Conservation (phyloP, 2,113 vertebrate species). For the Origma solitaria region DNA sequence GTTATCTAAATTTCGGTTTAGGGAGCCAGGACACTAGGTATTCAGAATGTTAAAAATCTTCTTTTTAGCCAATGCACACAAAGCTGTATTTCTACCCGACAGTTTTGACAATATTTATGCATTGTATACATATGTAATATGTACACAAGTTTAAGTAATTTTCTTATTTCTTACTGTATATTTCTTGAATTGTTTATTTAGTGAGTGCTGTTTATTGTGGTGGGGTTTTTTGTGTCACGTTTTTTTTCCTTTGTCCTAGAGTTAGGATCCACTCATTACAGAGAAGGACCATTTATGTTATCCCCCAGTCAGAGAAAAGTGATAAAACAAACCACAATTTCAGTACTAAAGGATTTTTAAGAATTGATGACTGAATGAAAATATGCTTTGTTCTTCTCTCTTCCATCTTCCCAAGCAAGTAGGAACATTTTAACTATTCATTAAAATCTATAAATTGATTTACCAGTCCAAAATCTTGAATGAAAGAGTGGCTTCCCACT, state of each 20-base stretch:
- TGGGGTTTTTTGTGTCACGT: rapidly evolving
- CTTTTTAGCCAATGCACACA: not conserved
- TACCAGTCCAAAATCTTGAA: not conserved
- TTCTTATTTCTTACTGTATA: not conserved
- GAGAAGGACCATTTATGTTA: not conserved
- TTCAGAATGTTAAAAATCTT: not conserved
- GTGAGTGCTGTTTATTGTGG: rapidly evolving
- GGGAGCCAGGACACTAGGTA: rapidly evolving
- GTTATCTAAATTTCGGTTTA: not conserved
- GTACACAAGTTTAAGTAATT: not conserved
- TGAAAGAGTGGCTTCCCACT: not conserved
- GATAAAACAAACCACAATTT: not conserved
- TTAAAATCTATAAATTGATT: not conserved
- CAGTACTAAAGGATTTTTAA: not conserved
- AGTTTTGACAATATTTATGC: not conserved
- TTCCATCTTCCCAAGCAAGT: not conserved
- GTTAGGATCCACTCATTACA: not conserved
- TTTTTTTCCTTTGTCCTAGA: not conserved
- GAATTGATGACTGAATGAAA: not conserved
- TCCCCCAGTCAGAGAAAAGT: not conserved
- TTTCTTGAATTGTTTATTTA: not conserved
- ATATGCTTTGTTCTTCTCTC: not conserved
- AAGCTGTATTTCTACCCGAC: not conserved
- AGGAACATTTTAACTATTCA: not conserved
- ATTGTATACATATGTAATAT: not conserved